Conservation (phyloP, 2,113 vertebrate species). For the Lathamus discolor region DNA sequence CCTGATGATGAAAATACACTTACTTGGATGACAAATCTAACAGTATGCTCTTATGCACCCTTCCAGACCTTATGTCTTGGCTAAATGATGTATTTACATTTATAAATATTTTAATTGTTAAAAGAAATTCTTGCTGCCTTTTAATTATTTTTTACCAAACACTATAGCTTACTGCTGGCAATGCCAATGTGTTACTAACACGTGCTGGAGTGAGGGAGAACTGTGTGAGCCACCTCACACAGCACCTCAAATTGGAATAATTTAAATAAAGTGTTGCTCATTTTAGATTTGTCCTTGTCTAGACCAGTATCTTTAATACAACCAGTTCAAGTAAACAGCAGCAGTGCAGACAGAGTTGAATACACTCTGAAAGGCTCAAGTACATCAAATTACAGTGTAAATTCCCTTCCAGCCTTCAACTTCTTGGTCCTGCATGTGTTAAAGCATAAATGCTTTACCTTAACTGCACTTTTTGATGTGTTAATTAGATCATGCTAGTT, state of each 20-base stretch:
- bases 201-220: neutral
- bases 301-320: neutral
- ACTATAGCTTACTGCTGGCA: neutral
- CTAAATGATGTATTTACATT: neutral
- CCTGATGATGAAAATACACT: neutral
- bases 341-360: neutral
- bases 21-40: neutral
- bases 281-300: neutral
- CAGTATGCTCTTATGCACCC: neutral
- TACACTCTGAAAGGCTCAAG: neutral
- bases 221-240: neutral
- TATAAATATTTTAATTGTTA: neutral
- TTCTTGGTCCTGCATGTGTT: neutral
- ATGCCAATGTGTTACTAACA: neutral
- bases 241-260: neutral
- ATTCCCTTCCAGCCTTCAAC: neutral
- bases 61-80: neutral
- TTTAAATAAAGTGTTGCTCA: neutral
- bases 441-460: neutral
- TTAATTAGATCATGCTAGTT: neutral
- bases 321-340: neutral
- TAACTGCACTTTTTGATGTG: neutral
- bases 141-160: neutral
- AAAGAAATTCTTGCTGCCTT: neutral
- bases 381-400: neutral